These are phyloP conservation scores for Protophormia terraenovae DNA, from an alignment of 2,888 invertebrate species.

Conservation along the genomic window DNA sequence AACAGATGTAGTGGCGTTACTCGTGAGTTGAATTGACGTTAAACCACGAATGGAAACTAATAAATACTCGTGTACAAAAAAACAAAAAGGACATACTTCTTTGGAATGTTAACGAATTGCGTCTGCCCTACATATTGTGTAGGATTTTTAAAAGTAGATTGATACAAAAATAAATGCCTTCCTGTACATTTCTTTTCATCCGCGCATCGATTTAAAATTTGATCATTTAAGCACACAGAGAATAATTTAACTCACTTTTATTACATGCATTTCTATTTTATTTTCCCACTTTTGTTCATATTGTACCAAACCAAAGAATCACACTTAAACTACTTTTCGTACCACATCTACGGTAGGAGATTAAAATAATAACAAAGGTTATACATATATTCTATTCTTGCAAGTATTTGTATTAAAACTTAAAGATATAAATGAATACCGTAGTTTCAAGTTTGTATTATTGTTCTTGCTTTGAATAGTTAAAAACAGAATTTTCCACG, in stretches of 20 bases:
- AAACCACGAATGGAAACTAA: background rate
- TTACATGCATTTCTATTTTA: too few species aligned
- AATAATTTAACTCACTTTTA: too few species aligned
- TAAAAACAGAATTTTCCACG: slow-evolving; percentile 14
- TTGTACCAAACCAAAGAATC: background rate
- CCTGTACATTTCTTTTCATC: too few species aligned
- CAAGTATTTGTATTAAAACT: background rate
- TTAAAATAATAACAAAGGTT: background rate
- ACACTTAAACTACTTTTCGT: background rate
- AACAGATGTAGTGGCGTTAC: slow-evolving; percentile 45
- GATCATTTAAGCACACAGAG: too few species aligned
- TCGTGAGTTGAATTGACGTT: slow-evolving; percentile 57
- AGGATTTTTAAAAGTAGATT: too few species aligned
- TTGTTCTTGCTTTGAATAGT: background rate
- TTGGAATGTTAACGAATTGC: background rate
- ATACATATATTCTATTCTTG: background rate
- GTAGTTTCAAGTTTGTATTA: background rate
- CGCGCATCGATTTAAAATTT: too few species aligned
- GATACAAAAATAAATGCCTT: too few species aligned
- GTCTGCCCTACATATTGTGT: background rate
- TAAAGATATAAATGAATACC: slow-evolving; percentile 8
- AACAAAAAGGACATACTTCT: background rate
- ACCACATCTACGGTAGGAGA: background rate
- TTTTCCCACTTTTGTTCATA: background rate
- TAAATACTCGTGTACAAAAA: background rate